Evolutionary conservation across 2,888 invertebrate species (phyloP).

Genomic region (Sminthurinus aureus): DNA sequence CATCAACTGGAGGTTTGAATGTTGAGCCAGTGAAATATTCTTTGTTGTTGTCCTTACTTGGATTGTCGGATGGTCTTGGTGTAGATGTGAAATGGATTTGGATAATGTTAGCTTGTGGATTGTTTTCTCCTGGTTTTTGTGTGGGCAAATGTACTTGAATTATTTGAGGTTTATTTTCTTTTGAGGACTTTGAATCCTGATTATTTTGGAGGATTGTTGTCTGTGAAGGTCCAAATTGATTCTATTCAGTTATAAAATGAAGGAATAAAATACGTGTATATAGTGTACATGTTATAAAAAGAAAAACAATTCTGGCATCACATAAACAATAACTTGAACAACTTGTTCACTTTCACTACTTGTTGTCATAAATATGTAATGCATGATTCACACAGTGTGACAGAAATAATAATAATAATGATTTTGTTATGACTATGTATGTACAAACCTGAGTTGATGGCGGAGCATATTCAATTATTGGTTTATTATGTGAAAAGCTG

Average conservation of each 20-base stretch:
- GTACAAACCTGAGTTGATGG: neutral
- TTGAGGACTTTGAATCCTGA: constrained; percentile 9
- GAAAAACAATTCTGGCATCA: too few relatives aligned
- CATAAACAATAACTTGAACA: too few relatives aligned
- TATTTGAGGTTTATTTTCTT: constrained; percentile 32
- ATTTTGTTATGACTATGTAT: neutral
- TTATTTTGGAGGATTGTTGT: constrained; percentile 33
- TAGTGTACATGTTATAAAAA: neutral
- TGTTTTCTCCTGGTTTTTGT: neutral
- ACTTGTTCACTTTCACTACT: too few relatives aligned
- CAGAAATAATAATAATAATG: neutral
- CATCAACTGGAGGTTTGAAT: constrained; percentile 37
- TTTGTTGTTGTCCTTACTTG: constrained; percentile 23
- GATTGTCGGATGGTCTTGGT: constrained; percentile 25
- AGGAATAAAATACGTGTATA: too few relatives aligned
- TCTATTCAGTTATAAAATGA: neutral
- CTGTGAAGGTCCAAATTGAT: constrained; percentile 9
- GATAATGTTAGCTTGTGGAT: constrained; percentile 30
- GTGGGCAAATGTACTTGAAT: constrained; percentile 34
- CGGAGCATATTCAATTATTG: constrained; percentile 30
- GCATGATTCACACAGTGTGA: neutral
- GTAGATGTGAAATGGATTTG: constrained; percentile 42
- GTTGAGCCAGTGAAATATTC: constrained; percentile 40
- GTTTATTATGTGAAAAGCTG: constrained; percentile 8
- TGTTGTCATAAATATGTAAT: neutral